These are phyloP conservation scores for Acipenser oxyrinchus DNA, from an alignment of 2,797 vertebrate genomes.

Conservation along the genomic window DNA sequence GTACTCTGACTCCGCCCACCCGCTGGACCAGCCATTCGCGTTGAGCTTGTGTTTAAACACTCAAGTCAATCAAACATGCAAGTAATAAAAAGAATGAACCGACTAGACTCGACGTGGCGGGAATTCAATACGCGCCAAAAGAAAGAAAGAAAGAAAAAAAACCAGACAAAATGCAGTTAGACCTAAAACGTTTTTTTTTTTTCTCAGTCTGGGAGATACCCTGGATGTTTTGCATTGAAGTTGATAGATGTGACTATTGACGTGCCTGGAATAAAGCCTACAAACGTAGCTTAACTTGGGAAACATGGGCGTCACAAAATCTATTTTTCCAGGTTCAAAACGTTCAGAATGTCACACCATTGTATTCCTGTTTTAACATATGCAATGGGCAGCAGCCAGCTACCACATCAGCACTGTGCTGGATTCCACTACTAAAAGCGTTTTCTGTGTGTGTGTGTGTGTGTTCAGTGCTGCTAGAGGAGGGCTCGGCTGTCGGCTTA, in stretches of 20 bases:
- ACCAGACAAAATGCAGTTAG: constrained; percentile 19
- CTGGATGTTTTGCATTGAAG: constrained; percentile 39
- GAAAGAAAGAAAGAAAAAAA: background rate
- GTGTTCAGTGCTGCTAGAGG: background rate
- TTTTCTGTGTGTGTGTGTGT: background rate
- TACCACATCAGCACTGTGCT: too few species aligned
- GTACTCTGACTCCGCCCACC: constrained; percentile 19
- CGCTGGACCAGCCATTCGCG: constrained; percentile 33
- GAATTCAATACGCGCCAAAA: constrained; percentile 79
- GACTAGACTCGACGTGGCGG: constrained; percentile 75
- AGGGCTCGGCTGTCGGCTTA: constrained; percentile 27
- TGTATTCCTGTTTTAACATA: constrained; percentile 10
- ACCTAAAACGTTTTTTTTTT: constrained; percentile 19
- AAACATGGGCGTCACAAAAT: constrained; percentile 6
- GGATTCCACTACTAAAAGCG: background rate
- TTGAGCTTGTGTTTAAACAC: constrained; percentile 15
- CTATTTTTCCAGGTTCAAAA: constrained; percentile 18
- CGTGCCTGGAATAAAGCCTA: constrained; percentile 24
- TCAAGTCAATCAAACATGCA: constrained; percentile 51
- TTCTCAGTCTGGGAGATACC: constrained; percentile 21
- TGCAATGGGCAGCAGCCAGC: background rate
- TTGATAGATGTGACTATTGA: constrained; percentile 27
- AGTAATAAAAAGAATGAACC: constrained; percentile 42
- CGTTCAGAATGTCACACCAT: background rate
- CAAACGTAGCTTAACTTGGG: background rate